A percentile compares a stretch with the other conserved stretches of the same genome.
phyloP scores from a whole-genome alignment of 2,888 invertebrate species.

The Ectemnius continuus region DNA sequence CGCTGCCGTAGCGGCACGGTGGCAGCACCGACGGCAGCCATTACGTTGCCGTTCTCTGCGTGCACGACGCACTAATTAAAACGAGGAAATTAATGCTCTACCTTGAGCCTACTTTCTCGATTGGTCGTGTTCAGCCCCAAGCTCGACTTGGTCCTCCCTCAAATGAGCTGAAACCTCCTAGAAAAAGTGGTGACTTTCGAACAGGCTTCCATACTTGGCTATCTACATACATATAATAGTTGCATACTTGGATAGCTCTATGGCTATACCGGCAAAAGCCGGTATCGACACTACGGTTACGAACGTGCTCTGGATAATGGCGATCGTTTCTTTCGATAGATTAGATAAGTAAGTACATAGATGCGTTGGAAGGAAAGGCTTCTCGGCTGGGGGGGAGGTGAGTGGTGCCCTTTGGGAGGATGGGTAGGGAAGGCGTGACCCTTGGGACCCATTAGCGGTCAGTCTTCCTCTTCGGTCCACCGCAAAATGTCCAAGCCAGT shows the following conservation, averaged over 20 bases:
- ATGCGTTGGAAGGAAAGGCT: conserved; percentile 14
- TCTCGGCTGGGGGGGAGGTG: background rate
- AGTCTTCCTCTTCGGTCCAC: conserved; percentile 62
- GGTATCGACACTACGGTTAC: too few relatives aligned
- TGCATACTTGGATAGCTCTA: too few relatives aligned
- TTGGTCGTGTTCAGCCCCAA: conserved; percentile 32
- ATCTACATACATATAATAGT: too few relatives aligned
- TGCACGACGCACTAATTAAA: conserved; percentile 76
- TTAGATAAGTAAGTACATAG: too few relatives aligned
- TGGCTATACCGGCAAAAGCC: too few relatives aligned
- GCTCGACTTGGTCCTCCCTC: background rate
- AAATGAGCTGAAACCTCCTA: too few relatives aligned
- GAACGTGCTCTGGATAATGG: too few relatives aligned
- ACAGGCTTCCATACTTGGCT: too few relatives aligned
- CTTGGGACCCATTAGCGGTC: conserved; percentile 69
- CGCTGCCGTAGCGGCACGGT: too few relatives aligned
- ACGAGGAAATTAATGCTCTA: conserved; percentile 76
- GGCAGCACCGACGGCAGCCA: conserved; percentile 64
- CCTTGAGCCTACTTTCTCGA: conserved; percentile 51
- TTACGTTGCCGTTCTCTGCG: conserved; percentile 69
- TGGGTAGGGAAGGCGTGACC: conserved; percentile 53
- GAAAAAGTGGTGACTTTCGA: too few relatives aligned
- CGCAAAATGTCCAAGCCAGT: conserved; percentile 65
- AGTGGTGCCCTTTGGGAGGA: conserved; percentile 14
- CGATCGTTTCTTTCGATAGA: background rate